A percentile compares a stretch with the other conserved stretches of the same genome.
Conservation (phyloP, 2,888 invertebrate genomes). For the Harpalus rubripes region DNA sequence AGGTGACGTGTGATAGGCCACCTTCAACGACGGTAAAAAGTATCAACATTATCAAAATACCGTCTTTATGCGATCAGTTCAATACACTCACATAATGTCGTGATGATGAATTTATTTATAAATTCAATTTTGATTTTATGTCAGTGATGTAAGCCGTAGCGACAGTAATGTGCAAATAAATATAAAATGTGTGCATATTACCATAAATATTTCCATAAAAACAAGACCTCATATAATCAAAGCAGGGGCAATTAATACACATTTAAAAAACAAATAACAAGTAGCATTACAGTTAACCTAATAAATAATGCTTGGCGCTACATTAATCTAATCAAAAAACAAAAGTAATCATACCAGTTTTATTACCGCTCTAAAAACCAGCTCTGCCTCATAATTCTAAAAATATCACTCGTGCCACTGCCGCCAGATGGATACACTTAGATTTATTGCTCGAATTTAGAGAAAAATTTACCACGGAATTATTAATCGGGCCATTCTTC, state of each 20-base stretch:
- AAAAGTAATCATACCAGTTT: constrained; percentile 52
- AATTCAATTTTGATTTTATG: too few relatives aligned
- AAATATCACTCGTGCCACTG: constrained; percentile 12
- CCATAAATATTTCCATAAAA: background rate
- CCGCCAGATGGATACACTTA: constrained; percentile 26
- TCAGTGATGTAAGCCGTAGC: too few relatives aligned
- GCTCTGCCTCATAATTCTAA: constrained; percentile 38
- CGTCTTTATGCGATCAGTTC: too few relatives aligned
- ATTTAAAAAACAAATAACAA: constrained; percentile 25
- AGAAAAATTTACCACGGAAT: constrained; percentile 28
- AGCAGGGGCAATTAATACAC: constrained; percentile 18
- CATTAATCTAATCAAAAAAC: constrained; percentile 51
- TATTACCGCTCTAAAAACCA: constrained; percentile 35
- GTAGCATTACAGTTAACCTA: constrained; percentile 37
- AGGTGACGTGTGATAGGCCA: too few relatives aligned
- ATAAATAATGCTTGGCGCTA: constrained; percentile 14
- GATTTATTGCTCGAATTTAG: constrained; percentile 40
- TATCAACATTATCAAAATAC: too few relatives aligned
- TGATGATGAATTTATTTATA: too few relatives aligned
- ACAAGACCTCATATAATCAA: constrained; percentile 12
- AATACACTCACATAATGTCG: too few relatives aligned
- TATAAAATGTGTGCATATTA: background rate
- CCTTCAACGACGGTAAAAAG: too few relatives aligned
- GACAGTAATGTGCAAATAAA: background rate
- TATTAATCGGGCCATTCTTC: constrained; percentile 33